These are phyloP conservation scores for Buceros bicornis DNA, from an alignment of 2,797 vertebrate species.

Conservation along the genomic window DNA sequence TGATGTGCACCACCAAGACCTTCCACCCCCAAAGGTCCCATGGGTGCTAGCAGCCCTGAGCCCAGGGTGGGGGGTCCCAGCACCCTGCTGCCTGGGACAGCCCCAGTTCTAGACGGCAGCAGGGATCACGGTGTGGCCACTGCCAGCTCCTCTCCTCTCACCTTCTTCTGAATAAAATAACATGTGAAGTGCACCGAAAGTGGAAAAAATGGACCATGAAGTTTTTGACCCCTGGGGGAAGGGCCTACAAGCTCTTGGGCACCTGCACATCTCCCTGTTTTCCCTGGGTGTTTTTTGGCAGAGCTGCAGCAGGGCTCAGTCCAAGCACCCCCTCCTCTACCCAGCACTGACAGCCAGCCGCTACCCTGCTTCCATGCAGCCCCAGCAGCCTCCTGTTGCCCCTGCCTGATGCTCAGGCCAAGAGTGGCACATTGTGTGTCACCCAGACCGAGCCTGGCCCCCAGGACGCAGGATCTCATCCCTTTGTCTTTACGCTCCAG, in stretches of 20 bases:
- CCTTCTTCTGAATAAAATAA: not conserved
- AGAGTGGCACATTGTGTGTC: not conserved
- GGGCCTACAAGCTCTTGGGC: not conserved
- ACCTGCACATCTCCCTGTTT: not conserved
- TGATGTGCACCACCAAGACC: not conserved
- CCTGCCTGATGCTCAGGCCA: not conserved
- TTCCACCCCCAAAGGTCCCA: not conserved
- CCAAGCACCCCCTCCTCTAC: not conserved
- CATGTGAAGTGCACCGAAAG: not conserved
- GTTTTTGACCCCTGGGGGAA: not conserved
- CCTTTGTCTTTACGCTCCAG: not conserved
- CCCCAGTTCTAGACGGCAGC: not conserved
- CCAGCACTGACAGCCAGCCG: not conserved
- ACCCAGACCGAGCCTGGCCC: not conserved
- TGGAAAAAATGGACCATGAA: not conserved
- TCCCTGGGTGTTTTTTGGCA: not conserved
- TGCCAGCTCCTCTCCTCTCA: not conserved
- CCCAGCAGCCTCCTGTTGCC: not conserved
- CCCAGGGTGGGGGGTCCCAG: not conserved
- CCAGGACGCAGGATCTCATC: not conserved
- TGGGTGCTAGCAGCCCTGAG: not conserved
- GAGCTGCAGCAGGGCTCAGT: not conserved
- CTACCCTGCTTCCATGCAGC: not conserved
- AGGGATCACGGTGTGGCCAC: not conserved
- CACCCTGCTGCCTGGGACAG: not conserved